Conservation (phyloP, 2,113 vertebrate species). For the Pluvialis apricaria region DNA sequence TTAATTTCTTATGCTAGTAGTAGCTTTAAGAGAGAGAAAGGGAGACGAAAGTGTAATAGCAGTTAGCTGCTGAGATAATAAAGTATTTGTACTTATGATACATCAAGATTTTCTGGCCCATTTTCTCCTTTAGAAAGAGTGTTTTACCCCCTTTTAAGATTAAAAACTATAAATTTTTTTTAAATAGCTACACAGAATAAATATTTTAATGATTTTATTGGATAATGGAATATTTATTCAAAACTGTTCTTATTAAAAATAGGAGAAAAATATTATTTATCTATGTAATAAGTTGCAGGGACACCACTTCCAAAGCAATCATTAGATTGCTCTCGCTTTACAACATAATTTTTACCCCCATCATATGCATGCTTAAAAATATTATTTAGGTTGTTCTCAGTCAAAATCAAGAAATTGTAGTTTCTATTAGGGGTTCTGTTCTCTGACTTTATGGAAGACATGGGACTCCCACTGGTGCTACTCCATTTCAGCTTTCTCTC, state of each 20-base stretch:
- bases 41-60: not conserved
- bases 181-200: not conserved
- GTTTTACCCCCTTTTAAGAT: not conserved
- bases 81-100: not conserved
- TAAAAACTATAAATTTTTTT: not conserved
- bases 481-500: not conserved
- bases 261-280: not conserved
- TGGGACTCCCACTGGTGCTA: not conserved
- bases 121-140: not conserved
- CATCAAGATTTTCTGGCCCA: not conserved
- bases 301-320: not conserved
- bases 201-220: not conserved
- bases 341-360: not conserved
- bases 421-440: not conserved
- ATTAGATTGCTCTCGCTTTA: not conserved
- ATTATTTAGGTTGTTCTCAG: not conserved
- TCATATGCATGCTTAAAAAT: not conserved
- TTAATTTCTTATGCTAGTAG: not conserved
- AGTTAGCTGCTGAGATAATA: not conserved
- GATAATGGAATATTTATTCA: not conserved
- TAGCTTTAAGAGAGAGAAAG: not conserved
- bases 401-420: not conserved
- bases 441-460: not conserved
- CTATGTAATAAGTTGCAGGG: not conserved
- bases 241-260: not conserved